These are phyloP conservation scores for Macrobrachium nipponense DNA, from an alignment of 1,140 invertebrate genomes.

Conservation along the genomic window DNA sequence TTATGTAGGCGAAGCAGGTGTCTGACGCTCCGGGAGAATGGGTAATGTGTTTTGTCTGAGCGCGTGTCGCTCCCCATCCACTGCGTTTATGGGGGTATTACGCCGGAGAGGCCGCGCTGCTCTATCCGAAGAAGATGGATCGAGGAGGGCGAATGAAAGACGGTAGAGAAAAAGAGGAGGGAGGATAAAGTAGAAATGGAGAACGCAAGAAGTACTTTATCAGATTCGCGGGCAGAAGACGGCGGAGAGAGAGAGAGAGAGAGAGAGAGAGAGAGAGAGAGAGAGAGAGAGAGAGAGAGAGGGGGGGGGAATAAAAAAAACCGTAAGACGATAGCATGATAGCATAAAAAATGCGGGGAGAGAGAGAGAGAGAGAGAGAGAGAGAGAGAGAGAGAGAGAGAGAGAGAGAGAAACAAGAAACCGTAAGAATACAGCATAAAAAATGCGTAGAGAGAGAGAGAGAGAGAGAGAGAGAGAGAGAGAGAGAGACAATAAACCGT, in stretches of 20 bases:
- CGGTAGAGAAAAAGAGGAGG: not conserved
- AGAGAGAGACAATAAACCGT: not conserved
- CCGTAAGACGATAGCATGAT: not conserved
- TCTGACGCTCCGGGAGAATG: slow-evolving; percentile 23
- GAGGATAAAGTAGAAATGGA: not conserved
- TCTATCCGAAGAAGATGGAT: too few species aligned
- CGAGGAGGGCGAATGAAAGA: not conserved
- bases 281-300: slow-evolving; percentile 12
- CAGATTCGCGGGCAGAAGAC: not conserved
- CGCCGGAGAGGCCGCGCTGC: too few species aligned
- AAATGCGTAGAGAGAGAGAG: too few species aligned
- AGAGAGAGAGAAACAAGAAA: too few species aligned
- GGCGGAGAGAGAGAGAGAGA: slow-evolving; percentile 2
- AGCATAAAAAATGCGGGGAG: too few species aligned
- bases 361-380: slow-evolving; percentile 15
- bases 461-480: slow-evolving; percentile 15
- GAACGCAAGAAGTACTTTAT: not conserved
- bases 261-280: not conserved
- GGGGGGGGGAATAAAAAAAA: not conserved
- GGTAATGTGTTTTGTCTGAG: slow-evolving; percentile 38
- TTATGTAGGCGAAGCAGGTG: slow-evolving; percentile 21
- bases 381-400: slow-evolving; percentile 8
- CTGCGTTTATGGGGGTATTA: slow-evolving; percentile 2
- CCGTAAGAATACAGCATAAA: too few species aligned
- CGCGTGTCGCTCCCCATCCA: slow-evolving; percentile 26